Evolutionary conservation across 2,797 vertebrate species (phyloP), one percentile per base, ranked within the genome.

Genomic region (Paguma larvata): DNA sequence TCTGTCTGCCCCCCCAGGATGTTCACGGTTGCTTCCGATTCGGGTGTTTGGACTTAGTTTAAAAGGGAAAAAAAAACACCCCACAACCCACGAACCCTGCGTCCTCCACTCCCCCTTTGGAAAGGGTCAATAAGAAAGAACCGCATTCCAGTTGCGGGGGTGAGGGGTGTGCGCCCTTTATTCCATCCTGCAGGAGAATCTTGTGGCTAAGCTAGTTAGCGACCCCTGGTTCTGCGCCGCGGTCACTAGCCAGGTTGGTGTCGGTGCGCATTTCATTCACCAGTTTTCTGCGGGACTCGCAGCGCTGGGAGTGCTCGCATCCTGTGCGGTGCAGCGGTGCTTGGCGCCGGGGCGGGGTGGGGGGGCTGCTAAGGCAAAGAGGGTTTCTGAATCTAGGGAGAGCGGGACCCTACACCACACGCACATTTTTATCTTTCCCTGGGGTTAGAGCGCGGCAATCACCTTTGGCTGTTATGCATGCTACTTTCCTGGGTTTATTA

Each of bases 251-350:
- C 75, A 38, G 95, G 56, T 41, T 48, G 83, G 79, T 93, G 18
- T 94, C 79, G 10, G 94, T 72, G 86, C 95, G 77, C 91, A 78
- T 97, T 93, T 95, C 91, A 93, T 97, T 97, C 95, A 97, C 91
- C 95, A 97, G 91, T 95, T 97, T 95, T 91, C 89, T 94, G 93
- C 89, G 70, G 95, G 87, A 94, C 97, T 97, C 59, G 85, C 75
- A 3, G 83, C 68, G 2, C 72, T 53, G 82, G 46, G 32, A 86
- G 78, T 77, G 85, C 82, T 77, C 27, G n/a, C n/a, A n/a, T 65
- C 53, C 86, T 51, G 92, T 32, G 51, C 23, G 2, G 34, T 16
- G 65, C 48, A 23, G 41, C 3, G 19, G 80, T 56, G 46, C 48
- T 70, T 16, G 56, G 41, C 18, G 62, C 79, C 38, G 15, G 23